Base-by-base conservation (phyloP, 2,113 vertebrate genomes). In the Melanostigma gelatinosum region DNA sequence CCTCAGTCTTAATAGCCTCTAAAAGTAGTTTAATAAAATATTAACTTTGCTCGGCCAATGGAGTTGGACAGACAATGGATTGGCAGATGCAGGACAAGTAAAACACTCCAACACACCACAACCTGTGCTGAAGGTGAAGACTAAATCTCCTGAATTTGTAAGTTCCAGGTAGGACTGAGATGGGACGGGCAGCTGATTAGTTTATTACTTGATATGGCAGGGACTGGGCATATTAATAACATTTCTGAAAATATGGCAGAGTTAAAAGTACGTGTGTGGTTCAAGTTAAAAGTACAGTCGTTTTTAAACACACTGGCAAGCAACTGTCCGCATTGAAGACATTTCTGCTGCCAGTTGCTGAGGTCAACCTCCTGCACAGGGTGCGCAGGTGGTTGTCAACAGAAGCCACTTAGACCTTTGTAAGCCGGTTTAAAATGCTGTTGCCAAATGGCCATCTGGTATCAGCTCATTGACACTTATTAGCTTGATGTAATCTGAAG, bases 401-500 rank as follows among this genome's bases (percentile, higher is more conserved):
- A 38, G 36, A 65, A 54, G 40, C 9, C 18, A 13, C 57, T 80
- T 63, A 66, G 4, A 8, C 55, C 69, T 55, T 40, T 67, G 6
- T 15, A 40, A 55, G 22, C 40, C 22, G 15, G 6, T 69, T 65
- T 20, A 60, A 80, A 69, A 55, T 42, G 24, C 20, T 62, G 58
- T 72, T 69, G 29, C 32, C 36, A 54, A n/a, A 70, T 34, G 12
- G 15, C 44, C 60, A 63, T 75, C 44, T 72, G 44, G 12, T 38
- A 52, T 75, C 40, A 68, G 32, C 44, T 57, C 40, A 75, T 3
- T 75, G 20, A 76, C 71, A 38, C 29, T 11, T 15, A 24, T 44
- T 11, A 70, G 57, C 55, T 62, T 58, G 6, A 46, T 52, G 1
- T 29, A 71, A 66, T 74, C 34, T 66, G 29, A 58, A 60, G 16